These are phyloP conservation scores for Vimba vimba DNA, from an alignment of 2,113 vertebrate genomes.

Conservation along the genomic window DNA sequence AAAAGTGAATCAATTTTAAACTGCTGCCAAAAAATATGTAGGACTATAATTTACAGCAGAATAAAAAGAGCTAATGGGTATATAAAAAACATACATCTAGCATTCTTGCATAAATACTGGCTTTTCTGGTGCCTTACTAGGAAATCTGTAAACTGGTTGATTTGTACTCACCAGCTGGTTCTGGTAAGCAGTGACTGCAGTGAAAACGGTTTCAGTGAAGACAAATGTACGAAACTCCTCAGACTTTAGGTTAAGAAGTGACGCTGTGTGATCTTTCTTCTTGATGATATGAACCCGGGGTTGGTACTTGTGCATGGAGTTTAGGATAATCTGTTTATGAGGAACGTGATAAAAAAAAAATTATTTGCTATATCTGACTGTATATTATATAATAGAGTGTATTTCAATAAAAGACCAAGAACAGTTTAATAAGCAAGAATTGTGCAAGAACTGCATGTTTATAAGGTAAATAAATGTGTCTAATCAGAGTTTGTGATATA, in stretches of 20 bases:
- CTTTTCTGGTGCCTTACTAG: background rate
- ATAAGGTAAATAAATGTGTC: background rate
- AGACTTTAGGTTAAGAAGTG: slow-evolving; percentile 95
- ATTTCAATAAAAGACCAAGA: background rate
- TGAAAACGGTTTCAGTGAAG: slow-evolving; percentile 96
- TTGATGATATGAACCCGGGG: slow-evolving; percentile 98
- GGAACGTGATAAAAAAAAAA: background rate
- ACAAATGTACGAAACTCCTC: slow-evolving; percentile 98
- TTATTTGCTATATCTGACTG: too few relatives aligned
- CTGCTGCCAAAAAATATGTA: background rate
- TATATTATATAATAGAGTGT: background rate
- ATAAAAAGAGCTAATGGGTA: background rate
- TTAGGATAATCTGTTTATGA: slow-evolving; percentile 91
- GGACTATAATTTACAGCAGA: background rate
- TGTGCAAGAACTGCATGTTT: background rate
- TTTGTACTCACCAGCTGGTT: slow-evolving; percentile 91
- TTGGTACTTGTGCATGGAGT: slow-evolving; percentile 99
- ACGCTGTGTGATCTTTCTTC: slow-evolving; percentile 98
- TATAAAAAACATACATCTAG: background rate
- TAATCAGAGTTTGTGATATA: too few relatives aligned
- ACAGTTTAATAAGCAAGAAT: background rate
- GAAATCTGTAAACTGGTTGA: background rate
- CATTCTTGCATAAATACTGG: background rate
- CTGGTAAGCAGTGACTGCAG: slow-evolving; percentile 97
- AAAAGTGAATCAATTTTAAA: background rate